These are phyloP conservation scores for Watsonalla binaria DNA, from an alignment of 2,888 invertebrate species.

Conservation along the genomic window DNA sequence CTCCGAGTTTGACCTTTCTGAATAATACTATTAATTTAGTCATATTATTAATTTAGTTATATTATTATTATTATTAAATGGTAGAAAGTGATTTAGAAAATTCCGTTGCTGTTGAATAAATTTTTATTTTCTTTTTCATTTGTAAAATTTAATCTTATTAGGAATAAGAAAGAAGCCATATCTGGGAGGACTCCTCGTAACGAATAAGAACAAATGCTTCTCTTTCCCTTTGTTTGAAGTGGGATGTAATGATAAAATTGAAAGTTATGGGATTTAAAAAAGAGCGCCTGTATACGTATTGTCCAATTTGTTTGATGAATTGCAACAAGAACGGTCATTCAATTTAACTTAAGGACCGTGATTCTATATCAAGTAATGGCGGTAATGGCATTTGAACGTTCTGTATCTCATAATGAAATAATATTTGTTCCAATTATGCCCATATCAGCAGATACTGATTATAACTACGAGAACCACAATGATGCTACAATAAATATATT, in stretches of 20 bases:
- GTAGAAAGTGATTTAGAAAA: constrained; percentile 58
- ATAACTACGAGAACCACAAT: too few species aligned
- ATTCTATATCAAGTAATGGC: too few species aligned
- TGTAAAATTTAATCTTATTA: constrained; percentile 71
- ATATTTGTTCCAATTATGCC: too few species aligned
- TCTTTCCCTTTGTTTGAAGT: constrained; percentile 32
- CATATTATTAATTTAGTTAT: too few species aligned
- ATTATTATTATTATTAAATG: too few species aligned
- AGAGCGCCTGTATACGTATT: neutral
- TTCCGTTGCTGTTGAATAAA: constrained; percentile 52
- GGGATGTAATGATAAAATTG: constrained; percentile 29
- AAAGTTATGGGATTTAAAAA: constrained; percentile 12
- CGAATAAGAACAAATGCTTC: constrained; percentile 44
- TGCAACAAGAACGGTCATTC: neutral
- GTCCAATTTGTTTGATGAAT: neutral
- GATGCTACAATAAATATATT: constrained; percentile 1
- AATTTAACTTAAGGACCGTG: too few species aligned
- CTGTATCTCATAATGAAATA: too few species aligned
- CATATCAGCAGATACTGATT: too few species aligned
- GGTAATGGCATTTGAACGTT: too few species aligned
- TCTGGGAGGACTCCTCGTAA: constrained; percentile 53
- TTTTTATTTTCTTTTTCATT: constrained; percentile 73
- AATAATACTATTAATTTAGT: too few species aligned
- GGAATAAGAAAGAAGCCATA: constrained; percentile 48
- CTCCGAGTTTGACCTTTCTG: too few species aligned